These are phyloP conservation scores for Philaethria dido DNA, from an alignment of 2,888 invertebrate species.

Conservation along the genomic window DNA sequence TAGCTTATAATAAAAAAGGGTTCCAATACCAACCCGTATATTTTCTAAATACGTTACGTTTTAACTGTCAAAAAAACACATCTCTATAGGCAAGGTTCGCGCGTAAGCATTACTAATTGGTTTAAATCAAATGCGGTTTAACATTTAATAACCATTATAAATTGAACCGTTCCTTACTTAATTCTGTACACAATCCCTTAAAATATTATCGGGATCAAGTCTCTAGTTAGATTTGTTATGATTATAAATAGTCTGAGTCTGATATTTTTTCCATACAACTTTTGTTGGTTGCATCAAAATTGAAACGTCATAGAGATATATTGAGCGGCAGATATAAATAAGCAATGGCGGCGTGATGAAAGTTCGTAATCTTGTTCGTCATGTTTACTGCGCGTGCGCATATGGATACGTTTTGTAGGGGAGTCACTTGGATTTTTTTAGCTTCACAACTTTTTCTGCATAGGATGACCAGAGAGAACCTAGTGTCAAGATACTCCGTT, in stretches of 20 bases:
- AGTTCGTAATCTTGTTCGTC: conserved; percentile 73
- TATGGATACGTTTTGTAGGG: conserved; percentile 32
- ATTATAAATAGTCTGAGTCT: conserved; percentile 49
- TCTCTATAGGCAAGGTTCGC: conserved; percentile 65
- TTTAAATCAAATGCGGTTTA: conserved; percentile 78
- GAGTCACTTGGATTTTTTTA: background rate
- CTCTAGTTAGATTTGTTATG: conserved; percentile 50
- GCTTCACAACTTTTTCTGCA: too few relatives aligned
- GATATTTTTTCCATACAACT: conserved; percentile 51
- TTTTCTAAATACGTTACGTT: conserved; percentile 50
- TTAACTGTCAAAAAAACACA: conserved; percentile 52
- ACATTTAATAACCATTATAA: conserved; percentile 59
- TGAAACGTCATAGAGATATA: conserved; percentile 74
- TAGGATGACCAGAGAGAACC: too few relatives aligned
- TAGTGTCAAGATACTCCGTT: too few relatives aligned
- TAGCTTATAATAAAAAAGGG: background rate
- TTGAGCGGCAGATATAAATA: conserved; percentile 62
- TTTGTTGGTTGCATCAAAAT: conserved; percentile 65
- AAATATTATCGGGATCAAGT: conserved; percentile 39
- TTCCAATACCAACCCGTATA: conserved; percentile 46
- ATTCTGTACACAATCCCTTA: conserved; percentile 30
- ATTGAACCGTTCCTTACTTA: conserved; percentile 46
- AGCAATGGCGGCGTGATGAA: conserved; percentile 63
- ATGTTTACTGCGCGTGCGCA: conserved; percentile 63
- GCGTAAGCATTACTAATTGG: conserved; percentile 82